These are phyloP conservation scores for Taenaris catops DNA, from an alignment of 2,888 invertebrate genomes.

Conservation along the genomic window DNA sequence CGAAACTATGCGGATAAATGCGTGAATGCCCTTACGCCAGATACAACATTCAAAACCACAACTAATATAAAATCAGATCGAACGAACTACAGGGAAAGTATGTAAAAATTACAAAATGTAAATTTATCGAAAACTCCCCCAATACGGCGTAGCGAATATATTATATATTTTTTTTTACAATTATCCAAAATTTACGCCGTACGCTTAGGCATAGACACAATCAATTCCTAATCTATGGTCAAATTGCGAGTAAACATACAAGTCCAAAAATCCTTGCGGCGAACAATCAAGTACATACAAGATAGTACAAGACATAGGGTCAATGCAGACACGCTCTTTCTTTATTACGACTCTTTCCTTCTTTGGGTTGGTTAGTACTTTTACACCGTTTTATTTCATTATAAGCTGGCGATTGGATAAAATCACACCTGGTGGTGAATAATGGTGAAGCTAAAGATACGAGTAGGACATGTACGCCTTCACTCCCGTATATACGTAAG, in stretches of 20 bases:
- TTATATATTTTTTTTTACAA: too few species aligned
- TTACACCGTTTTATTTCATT: too few species aligned
- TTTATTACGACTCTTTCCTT: too few species aligned
- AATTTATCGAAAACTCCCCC: slow-evolving; percentile 55
- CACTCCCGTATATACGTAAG: too few species aligned
- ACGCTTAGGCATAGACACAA: slow-evolving; percentile 21
- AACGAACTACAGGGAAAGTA: slow-evolving; percentile 16
- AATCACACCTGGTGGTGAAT: too few species aligned
- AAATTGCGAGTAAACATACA: slow-evolving; percentile 19
- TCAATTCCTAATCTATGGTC: slow-evolving; percentile 30
- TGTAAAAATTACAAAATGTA: slow-evolving; percentile 35
- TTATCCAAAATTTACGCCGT: slow-evolving; percentile 27
- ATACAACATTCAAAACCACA: slow-evolving; percentile 3
- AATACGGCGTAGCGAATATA: slow-evolving; percentile 27
- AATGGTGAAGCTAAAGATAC: too few species aligned
- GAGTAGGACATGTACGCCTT: too few species aligned
- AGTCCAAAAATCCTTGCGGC: slow-evolving; percentile 22
- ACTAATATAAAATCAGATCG: slow-evolving; percentile 18
- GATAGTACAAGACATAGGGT: too few species aligned
- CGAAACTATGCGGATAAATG: neutral
- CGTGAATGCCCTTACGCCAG: neutral
- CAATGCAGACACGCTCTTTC: too few species aligned
- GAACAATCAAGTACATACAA: slow-evolving; percentile 2
- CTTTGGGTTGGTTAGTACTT: too few species aligned
- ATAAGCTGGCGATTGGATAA: too few species aligned